phyloP scores from a whole-genome alignment of 2,888 invertebrate species.

The Deroplatys truncata region DNA sequence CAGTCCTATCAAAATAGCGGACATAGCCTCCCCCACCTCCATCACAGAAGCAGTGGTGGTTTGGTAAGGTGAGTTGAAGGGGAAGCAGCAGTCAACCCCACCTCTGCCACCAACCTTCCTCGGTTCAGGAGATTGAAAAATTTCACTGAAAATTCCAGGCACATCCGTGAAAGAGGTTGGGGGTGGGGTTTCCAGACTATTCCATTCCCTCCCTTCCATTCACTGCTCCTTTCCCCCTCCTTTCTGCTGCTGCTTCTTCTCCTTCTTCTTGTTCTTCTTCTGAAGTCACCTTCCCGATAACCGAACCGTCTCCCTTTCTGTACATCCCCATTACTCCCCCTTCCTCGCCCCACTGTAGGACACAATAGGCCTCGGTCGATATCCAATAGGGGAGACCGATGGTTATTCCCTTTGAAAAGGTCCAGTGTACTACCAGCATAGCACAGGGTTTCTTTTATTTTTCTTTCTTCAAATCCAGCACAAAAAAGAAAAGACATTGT shows the following conservation, averaged over 20 bases:
- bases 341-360: neutral
- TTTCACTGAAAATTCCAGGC: slow-evolving; percentile 27
- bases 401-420: neutral
- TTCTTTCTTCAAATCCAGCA: neutral
- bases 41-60: neutral
- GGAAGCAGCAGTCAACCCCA: neutral
- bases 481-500: neutral
- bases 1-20: slow-evolving; percentile 20
- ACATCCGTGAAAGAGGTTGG: slow-evolving; percentile 11
- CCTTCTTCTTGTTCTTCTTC: neutral
- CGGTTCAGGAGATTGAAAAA: slow-evolving; percentile 24
- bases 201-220: neutral
- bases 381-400: neutral
- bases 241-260: neutral
- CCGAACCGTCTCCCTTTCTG: neutral
- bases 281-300: neutral
- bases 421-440: neutral
- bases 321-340: neutral
- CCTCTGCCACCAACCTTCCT: neutral
- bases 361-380: slow-evolving; percentile 5
- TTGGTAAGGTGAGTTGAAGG: neutral
- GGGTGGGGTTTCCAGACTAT: slow-evolving; percentile 2
- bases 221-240: neutral
- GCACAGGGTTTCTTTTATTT: neutral
- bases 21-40: slow-evolving; percentile 1